Percentiles rank a stretch among this genome's conserved stretches.
phyloP scores from a whole-genome alignment of 2,888 invertebrate species.

The Tuberolachnus salignus region DNA sequence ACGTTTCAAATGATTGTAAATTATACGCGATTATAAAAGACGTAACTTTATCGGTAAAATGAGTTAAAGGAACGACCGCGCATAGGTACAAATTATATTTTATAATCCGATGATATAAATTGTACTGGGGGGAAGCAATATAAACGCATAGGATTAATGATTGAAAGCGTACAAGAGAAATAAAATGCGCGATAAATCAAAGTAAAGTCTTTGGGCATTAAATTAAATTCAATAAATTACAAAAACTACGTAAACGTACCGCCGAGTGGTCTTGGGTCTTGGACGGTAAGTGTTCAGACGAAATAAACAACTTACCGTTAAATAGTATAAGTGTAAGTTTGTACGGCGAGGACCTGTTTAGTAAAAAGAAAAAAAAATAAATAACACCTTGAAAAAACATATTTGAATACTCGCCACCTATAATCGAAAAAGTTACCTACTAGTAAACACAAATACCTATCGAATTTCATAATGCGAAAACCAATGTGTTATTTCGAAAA shows the following conservation, averaged over 20 bases:
- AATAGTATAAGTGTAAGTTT: background rate
- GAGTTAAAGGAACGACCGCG: background rate
- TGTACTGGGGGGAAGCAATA: background rate
- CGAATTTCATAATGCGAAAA: no score
- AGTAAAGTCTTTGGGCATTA: background rate
- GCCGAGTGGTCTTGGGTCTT: background rate
- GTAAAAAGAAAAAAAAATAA: background rate
- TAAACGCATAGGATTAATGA: slow-evolving; percentile 8
- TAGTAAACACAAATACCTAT: no score
- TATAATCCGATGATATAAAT: no score
- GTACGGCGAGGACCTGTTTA: background rate
- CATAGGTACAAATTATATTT: background rate
- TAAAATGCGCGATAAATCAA: background rate
- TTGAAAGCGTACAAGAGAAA: slow-evolving; percentile 4
- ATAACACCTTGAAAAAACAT: no score
- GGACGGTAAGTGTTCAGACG: background rate
- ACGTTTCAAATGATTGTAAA: background rate
- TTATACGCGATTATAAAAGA: background rate
- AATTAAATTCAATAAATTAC: background rate
- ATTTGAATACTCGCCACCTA: no score
- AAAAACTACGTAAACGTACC: background rate
- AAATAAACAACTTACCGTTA: background rate
- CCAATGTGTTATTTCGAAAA: no score
- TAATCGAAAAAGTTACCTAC: no score
- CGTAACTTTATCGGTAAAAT: background rate